Conservation (phyloP, 2,888 invertebrate genomes). For the Brenthis ino region DNA sequence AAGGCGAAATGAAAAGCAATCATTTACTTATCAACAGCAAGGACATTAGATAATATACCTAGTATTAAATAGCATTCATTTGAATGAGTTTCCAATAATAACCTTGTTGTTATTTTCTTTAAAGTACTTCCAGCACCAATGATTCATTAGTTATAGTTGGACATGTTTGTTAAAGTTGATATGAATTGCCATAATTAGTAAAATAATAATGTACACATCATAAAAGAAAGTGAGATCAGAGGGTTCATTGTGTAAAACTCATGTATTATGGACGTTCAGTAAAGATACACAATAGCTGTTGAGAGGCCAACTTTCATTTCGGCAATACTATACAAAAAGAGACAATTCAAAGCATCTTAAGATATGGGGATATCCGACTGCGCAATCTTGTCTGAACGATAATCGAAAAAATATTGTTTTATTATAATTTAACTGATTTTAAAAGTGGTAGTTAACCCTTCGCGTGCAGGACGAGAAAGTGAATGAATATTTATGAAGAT, state of each 20-base stretch:
- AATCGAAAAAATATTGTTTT: slow-evolving; percentile 35
- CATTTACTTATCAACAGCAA: slow-evolving; percentile 18
- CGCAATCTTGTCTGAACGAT: slow-evolving; percentile 30
- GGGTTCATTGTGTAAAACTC: slow-evolving; percentile 39
- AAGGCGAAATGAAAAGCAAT: slow-evolving; percentile 16
- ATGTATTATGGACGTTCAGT: slow-evolving; percentile 40
- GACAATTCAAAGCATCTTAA: slow-evolving; percentile 56
- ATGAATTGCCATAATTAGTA: too few relatives aligned
- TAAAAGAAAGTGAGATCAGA: slow-evolving; percentile 43
- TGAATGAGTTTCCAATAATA: neutral
- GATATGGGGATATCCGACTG: slow-evolving; percentile 44
- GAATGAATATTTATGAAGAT: slow-evolving; percentile 70
- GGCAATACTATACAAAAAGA: slow-evolving; percentile 59
- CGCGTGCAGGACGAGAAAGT: slow-evolving; percentile 65
- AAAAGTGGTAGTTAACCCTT: slow-evolving; percentile 46
- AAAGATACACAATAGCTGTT: slow-evolving; percentile 48
- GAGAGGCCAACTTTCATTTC: slow-evolving; percentile 66
- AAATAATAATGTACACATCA: slow-evolving; percentile 7
- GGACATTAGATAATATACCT: slow-evolving; percentile 12
- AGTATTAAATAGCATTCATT: neutral
- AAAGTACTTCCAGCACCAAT: neutral
- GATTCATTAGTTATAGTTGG: too few relatives aligned
- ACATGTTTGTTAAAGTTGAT: too few relatives aligned
- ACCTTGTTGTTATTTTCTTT: neutral
- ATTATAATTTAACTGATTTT: slow-evolving; percentile 40